phyloP scores from a whole-genome alignment of 1,140 invertebrate genomes.

The Lutraria rhynchaena region DNA sequence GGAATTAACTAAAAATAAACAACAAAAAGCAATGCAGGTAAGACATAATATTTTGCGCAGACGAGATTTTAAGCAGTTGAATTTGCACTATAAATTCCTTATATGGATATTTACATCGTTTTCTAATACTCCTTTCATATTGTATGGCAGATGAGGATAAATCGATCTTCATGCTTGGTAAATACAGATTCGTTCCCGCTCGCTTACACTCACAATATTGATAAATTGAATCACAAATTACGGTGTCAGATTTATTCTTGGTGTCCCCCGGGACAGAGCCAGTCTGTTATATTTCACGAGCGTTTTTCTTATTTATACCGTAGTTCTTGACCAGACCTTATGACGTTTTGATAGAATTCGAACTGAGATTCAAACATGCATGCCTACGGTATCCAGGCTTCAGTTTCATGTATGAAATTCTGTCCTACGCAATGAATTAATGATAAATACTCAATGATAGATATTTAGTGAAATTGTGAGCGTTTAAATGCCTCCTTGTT shows the following conservation, averaged over 20 bases:
- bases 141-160: background rate
- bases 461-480: no score
- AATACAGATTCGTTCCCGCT: slow-evolving; percentile 23
- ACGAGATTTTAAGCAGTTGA: background rate
- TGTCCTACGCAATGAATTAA: no score
- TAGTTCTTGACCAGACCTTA: no score
- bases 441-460: no score
- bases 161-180: slow-evolving; percentile 12
- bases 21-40: background rate
- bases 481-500: no score
- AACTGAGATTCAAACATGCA: no score
- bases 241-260: background rate
- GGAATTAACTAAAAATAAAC: background rate
- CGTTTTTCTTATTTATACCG: background rate
- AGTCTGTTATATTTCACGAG: background rate
- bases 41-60: background rate
- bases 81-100: background rate
- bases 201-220: slow-evolving; percentile 25
- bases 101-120: background rate
- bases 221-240: background rate
- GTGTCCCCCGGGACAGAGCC: no score
- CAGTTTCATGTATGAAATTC: no score
- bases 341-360: no score
- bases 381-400: no score
- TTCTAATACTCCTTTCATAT: background rate